Percentiles rank a stretch among this genome's conserved stretches.
These are phyloP conservation scores for Hyles vespertilio DNA, from an alignment of 1,140 invertebrate genomes.

Conservation along the genomic window DNA sequence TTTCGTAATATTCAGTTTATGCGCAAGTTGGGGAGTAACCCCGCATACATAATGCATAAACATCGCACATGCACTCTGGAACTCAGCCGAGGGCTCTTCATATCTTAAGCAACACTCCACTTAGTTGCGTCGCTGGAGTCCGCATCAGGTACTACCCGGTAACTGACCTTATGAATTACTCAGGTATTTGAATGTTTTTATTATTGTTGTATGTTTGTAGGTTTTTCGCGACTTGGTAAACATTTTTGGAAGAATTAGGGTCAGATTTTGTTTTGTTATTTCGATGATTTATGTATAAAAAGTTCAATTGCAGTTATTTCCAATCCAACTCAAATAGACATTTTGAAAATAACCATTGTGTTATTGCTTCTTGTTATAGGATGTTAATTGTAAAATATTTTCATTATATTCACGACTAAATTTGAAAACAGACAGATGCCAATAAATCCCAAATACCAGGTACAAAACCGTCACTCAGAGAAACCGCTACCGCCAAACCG, in stretches of 20 bases:
- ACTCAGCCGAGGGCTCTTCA: slow-evolving; percentile 47
- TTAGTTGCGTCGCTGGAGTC: slow-evolving; percentile 20
- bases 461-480: no score
- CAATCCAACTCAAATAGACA: neutral
- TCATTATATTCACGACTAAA: no score
- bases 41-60: slow-evolving; percentile 56
- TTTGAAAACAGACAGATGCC: no score
- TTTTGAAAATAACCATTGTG: neutral
- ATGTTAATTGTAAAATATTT: no score
- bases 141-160: slow-evolving; percentile 18
- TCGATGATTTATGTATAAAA: neutral
- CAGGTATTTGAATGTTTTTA: neutral
- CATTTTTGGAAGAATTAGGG: neutral
- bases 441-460: no score
- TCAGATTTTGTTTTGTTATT: neutral
- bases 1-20: no score
- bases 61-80: slow-evolving; percentile 42
- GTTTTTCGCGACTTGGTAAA: neutral
- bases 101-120: slow-evolving; percentile 45
- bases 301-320: neutral
- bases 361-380: no score
- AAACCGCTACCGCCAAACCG: neutral
- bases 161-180: slow-evolving; percentile 16
- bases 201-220: neutral
- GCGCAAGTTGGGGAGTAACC: neutral